Evolutionary conservation across 1,140 invertebrate species (phyloP).

Genomic region (Mactra quadrangularis): DNA sequence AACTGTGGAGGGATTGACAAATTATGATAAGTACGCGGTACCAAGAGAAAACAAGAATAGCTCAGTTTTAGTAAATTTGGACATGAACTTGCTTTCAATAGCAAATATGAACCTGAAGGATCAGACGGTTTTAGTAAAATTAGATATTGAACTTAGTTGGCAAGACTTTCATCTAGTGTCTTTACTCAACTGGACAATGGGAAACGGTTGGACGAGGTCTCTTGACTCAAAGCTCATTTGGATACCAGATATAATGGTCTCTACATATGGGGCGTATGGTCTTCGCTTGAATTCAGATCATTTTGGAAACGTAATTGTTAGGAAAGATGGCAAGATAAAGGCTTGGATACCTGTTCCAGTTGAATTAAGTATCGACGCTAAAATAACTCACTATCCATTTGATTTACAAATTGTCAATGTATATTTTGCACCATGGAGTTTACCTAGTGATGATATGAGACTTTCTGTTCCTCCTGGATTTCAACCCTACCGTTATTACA

Average conservation of each 20-base stretch:
- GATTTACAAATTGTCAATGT: neutral
- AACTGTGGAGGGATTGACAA: no score
- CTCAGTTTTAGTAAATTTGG: no score
- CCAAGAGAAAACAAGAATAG: no score
- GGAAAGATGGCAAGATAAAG: neutral
- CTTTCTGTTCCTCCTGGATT: no score
- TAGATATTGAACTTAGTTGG: no score
- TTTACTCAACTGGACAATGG: no score
- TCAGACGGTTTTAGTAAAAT: no score
- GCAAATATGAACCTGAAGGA: no score
- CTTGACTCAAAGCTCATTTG: conserved; percentile 2
- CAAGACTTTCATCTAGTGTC: no score
- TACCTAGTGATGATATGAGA: neutral
- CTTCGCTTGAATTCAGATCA: neutral
- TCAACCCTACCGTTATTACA: neutral
- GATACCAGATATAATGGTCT: conserved; percentile 5
- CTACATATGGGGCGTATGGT: neutral
- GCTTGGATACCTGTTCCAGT: neutral
- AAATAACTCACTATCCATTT: conserved; percentile 19
- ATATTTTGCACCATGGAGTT: neutral
- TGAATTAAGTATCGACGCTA: neutral
- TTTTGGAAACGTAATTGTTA: neutral
- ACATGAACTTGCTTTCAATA: no score
- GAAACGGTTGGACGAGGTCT: neutral
- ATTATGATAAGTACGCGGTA: no score